Conservation (phyloP, 2,888 invertebrate genomes). For the Caenorhabditis afra region DNA sequence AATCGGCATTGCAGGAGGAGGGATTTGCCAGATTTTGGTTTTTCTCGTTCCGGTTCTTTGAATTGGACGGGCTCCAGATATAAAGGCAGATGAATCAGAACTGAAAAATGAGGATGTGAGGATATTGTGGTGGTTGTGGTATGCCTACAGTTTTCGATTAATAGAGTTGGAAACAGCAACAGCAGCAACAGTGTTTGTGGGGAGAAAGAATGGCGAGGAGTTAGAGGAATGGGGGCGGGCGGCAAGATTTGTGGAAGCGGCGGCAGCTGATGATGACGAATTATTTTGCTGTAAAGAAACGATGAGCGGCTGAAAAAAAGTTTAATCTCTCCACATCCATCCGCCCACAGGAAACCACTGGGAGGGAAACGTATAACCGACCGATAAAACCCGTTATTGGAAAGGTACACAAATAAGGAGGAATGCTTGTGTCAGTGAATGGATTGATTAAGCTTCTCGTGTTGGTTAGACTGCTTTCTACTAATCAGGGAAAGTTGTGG, state of each 20-base stretch:
- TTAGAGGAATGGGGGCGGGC: slow-evolving; percentile 20
- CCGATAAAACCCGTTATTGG: too few relatives aligned
- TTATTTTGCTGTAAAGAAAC: slow-evolving; percentile 25
- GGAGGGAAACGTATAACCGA: neutral
- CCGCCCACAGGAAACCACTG: neutral
- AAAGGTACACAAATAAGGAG: too few relatives aligned
- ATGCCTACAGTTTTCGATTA: slow-evolving; percentile 36
- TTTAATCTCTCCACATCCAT: too few relatives aligned
- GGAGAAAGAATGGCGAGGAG: slow-evolving; percentile 14
- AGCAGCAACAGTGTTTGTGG: neutral
- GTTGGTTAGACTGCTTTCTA: neutral
- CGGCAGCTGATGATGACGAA: slow-evolving; percentile 1
- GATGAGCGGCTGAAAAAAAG: neutral
- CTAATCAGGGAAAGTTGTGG: neutral
- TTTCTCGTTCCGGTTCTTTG: too few relatives aligned
- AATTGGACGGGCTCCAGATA: neutral
- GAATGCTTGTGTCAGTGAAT: neutral
- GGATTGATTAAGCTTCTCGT: slow-evolving; percentile 6
- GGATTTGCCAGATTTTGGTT: neutral
- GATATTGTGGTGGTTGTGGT: neutral
- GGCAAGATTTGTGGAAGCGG: neutral
- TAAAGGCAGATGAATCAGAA: slow-evolving; percentile 22
- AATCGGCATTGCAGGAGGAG: neutral
- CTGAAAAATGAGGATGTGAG: slow-evolving; percentile 13
- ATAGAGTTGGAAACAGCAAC: slow-evolving; percentile 4